phyloP scores from a whole-genome alignment of 2,113 vertebrate genomes.

The Xyliphius kryptos region DNA sequence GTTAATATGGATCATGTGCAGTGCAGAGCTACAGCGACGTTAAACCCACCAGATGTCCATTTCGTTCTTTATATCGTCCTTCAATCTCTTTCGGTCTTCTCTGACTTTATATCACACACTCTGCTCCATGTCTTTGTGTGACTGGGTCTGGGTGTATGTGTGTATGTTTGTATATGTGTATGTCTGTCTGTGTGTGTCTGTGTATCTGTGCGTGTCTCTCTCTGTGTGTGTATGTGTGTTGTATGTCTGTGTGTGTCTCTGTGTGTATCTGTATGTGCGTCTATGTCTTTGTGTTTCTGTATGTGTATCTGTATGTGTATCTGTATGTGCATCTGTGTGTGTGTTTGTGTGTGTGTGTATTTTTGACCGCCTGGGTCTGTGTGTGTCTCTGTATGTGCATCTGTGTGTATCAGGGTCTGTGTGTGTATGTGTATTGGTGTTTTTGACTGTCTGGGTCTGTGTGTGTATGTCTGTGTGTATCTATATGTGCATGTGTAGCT shows the following conservation, averaged over 20 bases:
- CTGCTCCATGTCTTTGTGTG: neutral
- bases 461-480: no score
- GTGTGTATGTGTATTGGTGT: no score
- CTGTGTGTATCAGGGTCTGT: no score
- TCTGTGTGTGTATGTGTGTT: neutral
- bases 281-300: conserved; percentile 3
- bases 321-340: no score
- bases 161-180: neutral
- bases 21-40: conserved; percentile 74
- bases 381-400: no score
- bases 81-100: conserved; percentile 1
- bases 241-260: conserved; percentile 13
- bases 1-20: conserved; percentile 75
- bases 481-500: no score
- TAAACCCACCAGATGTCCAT: conserved; percentile 25
- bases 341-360: no score
- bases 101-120: neutral
- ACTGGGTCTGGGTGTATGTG: neutral
- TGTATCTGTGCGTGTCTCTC: neutral
- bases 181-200: neutral
- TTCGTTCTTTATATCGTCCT: conserved; percentile 25
- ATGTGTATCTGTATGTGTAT: neutral
- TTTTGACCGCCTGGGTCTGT: no score
- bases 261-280: conserved; percentile 6
- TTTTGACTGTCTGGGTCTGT: no score